Evolutionary conservation across 2,888 invertebrate genomes (phyloP).

Genomic region (Parthenolecanium corni): DNA sequence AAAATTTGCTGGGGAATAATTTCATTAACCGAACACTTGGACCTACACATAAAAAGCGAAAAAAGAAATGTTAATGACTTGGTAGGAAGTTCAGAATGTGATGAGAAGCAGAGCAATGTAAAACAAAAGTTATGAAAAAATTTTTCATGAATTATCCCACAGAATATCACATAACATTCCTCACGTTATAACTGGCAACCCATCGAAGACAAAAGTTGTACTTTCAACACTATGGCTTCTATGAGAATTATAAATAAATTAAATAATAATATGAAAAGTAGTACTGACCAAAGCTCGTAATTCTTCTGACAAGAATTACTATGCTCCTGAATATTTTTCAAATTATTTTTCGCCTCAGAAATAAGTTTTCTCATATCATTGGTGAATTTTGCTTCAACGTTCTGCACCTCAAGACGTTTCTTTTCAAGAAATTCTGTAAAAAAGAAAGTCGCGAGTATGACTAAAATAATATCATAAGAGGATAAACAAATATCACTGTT

Average conservation of each 20-base stretch:
- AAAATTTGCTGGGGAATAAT: background rate
- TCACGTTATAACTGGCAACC: no score
- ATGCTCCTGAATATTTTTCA: background rate
- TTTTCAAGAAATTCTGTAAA: background rate
- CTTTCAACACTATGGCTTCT: no score
- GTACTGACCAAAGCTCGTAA: background rate
- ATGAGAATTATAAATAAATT: background rate
- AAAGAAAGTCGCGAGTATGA: background rate
- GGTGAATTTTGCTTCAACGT: background rate
- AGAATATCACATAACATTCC: no score
- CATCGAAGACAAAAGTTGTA: no score
- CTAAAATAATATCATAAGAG: no score
- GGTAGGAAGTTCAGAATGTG: no score
- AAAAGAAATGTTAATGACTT: no score
- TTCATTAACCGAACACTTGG: background rate
- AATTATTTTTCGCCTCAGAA: background rate
- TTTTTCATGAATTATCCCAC: no score
- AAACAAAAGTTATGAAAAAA: no score
- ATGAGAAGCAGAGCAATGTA: no score
- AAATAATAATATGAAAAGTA: background rate
- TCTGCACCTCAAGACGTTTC: background rate
- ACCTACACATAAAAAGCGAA: background rate
- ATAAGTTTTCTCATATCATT: background rate
- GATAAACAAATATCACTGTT: no score
- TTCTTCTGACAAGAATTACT: background rate